A percentile compares a stretch with the other conserved stretches of the same genome.
These are phyloP conservation scores for Phrynocephalus versicolor DNA, from an alignment of 2,113 vertebrate genomes.

Conservation along the genomic window DNA sequence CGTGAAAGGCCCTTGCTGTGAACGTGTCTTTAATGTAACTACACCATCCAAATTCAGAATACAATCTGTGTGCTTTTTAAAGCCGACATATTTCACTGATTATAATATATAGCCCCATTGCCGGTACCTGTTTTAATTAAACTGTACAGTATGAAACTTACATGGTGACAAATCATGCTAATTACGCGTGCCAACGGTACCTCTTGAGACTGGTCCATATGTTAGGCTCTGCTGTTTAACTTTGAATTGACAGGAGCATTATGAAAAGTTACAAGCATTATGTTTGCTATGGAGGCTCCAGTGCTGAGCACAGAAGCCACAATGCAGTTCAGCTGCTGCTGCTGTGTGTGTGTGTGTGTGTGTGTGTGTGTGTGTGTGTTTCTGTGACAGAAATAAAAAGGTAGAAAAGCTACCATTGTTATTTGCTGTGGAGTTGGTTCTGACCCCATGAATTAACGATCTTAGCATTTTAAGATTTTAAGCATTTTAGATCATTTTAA, in stretches of 20 bases:
- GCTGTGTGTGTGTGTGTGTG: slow-evolving; percentile 2
- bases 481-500: no score
- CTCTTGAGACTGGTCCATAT: slow-evolving; percentile 62
- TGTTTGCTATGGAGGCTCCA: background rate
- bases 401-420: background rate
- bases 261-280: slow-evolving; percentile 44
- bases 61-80: slow-evolving; percentile 31
- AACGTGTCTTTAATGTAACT: background rate
- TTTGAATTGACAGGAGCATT: slow-evolving; percentile 43
- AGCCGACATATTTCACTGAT: slow-evolving; percentile 46
- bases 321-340: background rate
- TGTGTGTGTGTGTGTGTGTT: background rate
- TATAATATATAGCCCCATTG: slow-evolving; percentile 58
- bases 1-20: background rate
- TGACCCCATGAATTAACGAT: no score
- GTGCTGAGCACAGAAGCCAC: background rate
- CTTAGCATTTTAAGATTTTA: no score
- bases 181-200: slow-evolving; percentile 57
- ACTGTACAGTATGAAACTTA: slow-evolving; percentile 59
- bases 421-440: no score
- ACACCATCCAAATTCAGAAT: slow-evolving; percentile 6
- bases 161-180: slow-evolving; percentile 66
- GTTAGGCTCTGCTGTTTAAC: slow-evolving; percentile 51
- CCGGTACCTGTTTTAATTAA: slow-evolving; percentile 67
- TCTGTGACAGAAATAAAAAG: background rate